A percentile compares a stretch with the other conserved stretches of the same genome.
These are phyloP conservation scores for Chiridota heheva DNA, from an alignment of 35 echinoderm and acorn worm genomes.

Conservation along the genomic window DNA sequence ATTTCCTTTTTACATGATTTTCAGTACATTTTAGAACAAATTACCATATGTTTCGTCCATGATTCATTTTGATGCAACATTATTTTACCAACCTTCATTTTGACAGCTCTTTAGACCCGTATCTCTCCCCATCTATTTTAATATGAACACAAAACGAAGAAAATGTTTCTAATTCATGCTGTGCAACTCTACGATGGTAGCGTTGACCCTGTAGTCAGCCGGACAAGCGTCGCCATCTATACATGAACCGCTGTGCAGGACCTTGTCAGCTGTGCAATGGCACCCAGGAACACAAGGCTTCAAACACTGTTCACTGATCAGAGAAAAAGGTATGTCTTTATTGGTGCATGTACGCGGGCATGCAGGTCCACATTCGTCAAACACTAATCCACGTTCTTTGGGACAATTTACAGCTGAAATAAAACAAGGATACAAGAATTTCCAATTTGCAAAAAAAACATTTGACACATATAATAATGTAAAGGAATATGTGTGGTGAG, in stretches of 20 bases:
- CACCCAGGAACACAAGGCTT: slow-evolving; percentile 93
- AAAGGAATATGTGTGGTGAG: neutral
- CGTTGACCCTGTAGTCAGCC: slow-evolving; percentile 53
- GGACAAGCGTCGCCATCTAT: slow-evolving; percentile 67
- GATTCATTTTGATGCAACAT: too few species aligned
- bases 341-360: slow-evolving; percentile 92
- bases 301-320: slow-evolving; percentile 80
- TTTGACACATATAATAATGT: neutral
- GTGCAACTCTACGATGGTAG: slow-evolving; percentile 62
- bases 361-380: slow-evolving; percentile 97
- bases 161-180: too few species aligned
- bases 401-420: slow-evolving; percentile 87
- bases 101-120: too few species aligned
- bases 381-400: slow-evolving; percentile 75
- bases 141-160: too few species aligned
- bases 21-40: too few species aligned
- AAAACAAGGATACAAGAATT: neutral
- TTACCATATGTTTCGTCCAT: too few species aligned
- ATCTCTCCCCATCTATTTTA: too few species aligned
- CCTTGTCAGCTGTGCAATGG: slow-evolving; percentile 79
- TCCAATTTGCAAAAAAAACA: neutral
- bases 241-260: slow-evolving; percentile 72
- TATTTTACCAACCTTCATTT: too few species aligned
- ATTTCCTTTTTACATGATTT: too few species aligned
- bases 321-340: slow-evolving; percentile 73